Base-by-base conservation (phyloP, 2,888 invertebrate species). In the Myopa testacea region DNA sequence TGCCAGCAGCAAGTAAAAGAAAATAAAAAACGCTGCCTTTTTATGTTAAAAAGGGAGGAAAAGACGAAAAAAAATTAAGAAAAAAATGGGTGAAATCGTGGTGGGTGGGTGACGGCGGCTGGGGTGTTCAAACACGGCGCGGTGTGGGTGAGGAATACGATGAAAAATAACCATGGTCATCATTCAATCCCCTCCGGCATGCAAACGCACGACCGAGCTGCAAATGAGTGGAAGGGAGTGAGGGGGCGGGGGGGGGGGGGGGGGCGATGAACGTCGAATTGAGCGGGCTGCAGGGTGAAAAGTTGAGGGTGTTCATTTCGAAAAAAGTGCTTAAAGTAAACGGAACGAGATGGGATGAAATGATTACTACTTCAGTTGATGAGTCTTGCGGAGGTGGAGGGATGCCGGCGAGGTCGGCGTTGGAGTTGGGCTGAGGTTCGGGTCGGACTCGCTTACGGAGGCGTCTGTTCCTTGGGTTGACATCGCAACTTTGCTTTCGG, bases 1-100 rank as follows among this genome's bases (percentile, higher is more conserved):
- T 80, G 78, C 73, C 78, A 81, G 79, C 80, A 77, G 78, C 75
- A 75, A 45, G 68, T 63, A 65, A 50, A 69, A 40, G 70, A 26
- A 38, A 75, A 16, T 26, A 78, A 78, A 73, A 80, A 78, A 78
- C 75, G 74, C 55, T 75, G 19, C 37, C 34, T 65, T 65, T 65
- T 65, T 38, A 7, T 4, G 34, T 14, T 37, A 65, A 65, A 65
- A 38, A 38, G 14, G 37, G 4, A 37, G 38, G 65, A 38, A 65
- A 65, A 65, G 34, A 38, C 34, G 16, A 8, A 34, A 65, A 65
- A 65, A 65, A 38, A 12, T 34, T 12, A n/a, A n/a, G 10, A 62
- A 34, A 19, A 26, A 26, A 19, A 26, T 19, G 62, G 34, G 12
- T 1, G 4, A 45, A 1, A 45, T 45, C 45, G 10, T 45, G 45